Base-by-base conservation (phyloP, 2,113 vertebrate species). In the Rhea americana region DNA sequence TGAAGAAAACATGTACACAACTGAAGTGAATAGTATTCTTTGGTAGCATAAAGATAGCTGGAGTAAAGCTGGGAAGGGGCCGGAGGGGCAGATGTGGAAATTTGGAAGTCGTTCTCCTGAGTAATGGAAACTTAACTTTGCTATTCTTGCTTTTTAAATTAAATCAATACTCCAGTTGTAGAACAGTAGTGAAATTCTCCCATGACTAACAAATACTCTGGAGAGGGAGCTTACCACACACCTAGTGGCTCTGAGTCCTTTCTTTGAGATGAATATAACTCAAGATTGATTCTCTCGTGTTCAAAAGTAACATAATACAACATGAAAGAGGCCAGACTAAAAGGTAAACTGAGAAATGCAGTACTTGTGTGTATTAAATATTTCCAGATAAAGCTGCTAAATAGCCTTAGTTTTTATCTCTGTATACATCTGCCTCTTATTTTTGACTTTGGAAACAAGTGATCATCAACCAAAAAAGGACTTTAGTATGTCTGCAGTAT, bases 41-140 rank as follows among this genome's bases (percentile, higher is more conserved):
- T 2, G 5, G 50, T 53, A 41, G 22, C 0, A 0, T 32, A 7
- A 48, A 37, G 15, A 3, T 66, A 62, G 11, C 62, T 72, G 62
- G 48, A 12, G 63, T 78, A 71, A 2, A 2, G 5, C 61, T 72
- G n/a, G 22, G 20, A 48, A 32, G 21, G 25, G 28, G 3, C 4
- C 66, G 50, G 30, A n/a, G 1, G 2, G 48, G 37, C 32, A 67
- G 48, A 20, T 7, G 1, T 30, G 55, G 30, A 55, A 32, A 58
- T n/a, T 17, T 5, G 11, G 13, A 35, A 18, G 9, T 58, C 32
- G 1, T 22, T 89, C 41, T 82, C 28, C 12, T 19, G 11, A 78
- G 86, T 55, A 74, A 3, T 15, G 11, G 28, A n/a, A 58, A 11
- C 6, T 56, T 53, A 18, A 53, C 45, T 70, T 66, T 67, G 20